phyloP scores from a whole-genome alignment of 1,140 invertebrate genomes.

The Drosophila guanche region DNA sequence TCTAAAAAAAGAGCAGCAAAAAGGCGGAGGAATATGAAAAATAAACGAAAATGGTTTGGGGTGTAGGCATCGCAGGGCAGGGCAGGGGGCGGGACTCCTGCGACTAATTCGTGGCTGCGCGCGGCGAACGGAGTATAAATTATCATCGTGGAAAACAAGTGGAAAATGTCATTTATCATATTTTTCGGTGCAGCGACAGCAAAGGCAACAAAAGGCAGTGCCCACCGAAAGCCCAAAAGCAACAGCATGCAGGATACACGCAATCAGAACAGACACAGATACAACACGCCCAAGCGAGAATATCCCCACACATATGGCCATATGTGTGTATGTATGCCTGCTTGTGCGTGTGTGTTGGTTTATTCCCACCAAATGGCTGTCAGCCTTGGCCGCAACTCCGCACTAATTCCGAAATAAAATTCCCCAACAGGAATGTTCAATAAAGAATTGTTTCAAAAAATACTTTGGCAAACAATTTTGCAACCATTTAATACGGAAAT shows the following conservation, averaged over 20 bases:
- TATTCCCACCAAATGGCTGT: not conserved
- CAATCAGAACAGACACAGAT: slow-evolving; percentile 22
- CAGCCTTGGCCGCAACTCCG: not conserved
- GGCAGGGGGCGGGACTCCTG: not conserved
- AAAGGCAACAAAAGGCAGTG: slow-evolving; percentile 39
- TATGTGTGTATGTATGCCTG: slow-evolving; percentile 6
- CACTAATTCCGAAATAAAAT: slow-evolving; percentile 8
- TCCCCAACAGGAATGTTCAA: not conserved
- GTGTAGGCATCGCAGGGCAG: slow-evolving; percentile 36
- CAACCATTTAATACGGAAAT: too few species aligned
- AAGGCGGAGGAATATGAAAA: slow-evolving; percentile 35
- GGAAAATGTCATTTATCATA: slow-evolving; percentile 82
- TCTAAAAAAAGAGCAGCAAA: slow-evolving; percentile 11
- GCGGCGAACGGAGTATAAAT: slow-evolving; percentile 74
- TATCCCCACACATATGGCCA: too few species aligned
- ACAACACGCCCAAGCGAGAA: too few species aligned
- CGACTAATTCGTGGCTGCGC: slow-evolving; percentile 72
- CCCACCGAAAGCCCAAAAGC: slow-evolving; percentile 3
- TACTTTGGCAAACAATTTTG: not conserved
- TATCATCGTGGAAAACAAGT: slow-evolving; percentile 82
- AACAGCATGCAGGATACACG: slow-evolving; percentile 14
- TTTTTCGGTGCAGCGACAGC: slow-evolving; percentile 67
- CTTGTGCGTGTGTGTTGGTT: slow-evolving; percentile 10
- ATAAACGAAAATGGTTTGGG: slow-evolving; percentile 72
- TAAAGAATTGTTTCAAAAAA: slow-evolving; percentile 5